Percentiles rank a stretch among this genome's conserved stretches.
phyloP scores from a whole-genome alignment of 92 coral and sea anemone species.

The Blastomussa wellsi region DNA sequence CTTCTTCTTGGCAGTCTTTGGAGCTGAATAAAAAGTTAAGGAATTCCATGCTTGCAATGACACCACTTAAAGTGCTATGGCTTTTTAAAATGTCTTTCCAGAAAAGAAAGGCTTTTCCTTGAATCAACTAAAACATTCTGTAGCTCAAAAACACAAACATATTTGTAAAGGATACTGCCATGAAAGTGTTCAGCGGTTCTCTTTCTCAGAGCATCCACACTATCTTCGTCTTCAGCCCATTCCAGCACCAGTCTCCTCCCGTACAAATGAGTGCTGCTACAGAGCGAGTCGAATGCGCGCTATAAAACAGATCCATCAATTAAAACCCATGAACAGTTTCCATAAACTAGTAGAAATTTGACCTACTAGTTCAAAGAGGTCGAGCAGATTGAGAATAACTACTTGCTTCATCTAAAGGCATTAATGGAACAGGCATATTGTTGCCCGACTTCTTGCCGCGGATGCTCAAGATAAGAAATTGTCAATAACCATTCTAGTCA shows the following conservation, averaged over 20 bases:
- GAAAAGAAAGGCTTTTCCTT: too few relatives aligned
- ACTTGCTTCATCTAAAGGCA: too few relatives aligned
- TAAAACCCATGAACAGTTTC: not conserved
- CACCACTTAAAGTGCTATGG: not conserved
- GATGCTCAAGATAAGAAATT: not conserved
- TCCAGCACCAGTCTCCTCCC: constrained; percentile 96
- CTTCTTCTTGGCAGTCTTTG: constrained; percentile 69
- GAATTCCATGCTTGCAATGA: not conserved
- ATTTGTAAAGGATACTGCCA: constrained; percentile 72
- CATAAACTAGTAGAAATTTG: not conserved
- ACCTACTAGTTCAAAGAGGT: too few relatives aligned
- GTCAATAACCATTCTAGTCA: not conserved
- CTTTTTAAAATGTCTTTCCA: too few relatives aligned
- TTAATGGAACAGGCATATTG: not conserved
- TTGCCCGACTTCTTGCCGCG: not conserved
- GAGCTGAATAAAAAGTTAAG: constrained; percentile 52
- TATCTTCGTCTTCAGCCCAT: constrained; percentile 97
- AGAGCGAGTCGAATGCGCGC: constrained; percentile 94
- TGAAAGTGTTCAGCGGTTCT: constrained; percentile 95
- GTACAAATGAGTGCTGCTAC: constrained; percentile 95
- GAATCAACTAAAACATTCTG: too few relatives aligned
- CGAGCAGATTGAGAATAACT: not conserved
- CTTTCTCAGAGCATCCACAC: constrained; percentile 85
- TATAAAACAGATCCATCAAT: constrained; percentile 28
- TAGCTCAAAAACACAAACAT: not conserved